Conservation (phyloP, 1,140 invertebrate genomes). For the Gonatopus flavifemur region DNA sequence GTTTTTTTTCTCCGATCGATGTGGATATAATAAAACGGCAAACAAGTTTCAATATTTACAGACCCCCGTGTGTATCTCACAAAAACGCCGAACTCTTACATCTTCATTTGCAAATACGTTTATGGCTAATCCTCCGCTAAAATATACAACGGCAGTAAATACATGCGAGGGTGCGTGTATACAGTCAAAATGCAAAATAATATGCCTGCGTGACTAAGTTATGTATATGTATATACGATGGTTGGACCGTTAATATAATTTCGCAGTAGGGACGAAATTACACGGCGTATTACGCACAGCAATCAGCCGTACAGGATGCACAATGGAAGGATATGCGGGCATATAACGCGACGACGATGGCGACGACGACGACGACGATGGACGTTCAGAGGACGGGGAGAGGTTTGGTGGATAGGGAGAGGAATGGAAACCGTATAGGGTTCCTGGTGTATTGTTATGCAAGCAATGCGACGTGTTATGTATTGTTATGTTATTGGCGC, state of each 20-base stretch:
- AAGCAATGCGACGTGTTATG: slow-evolving; percentile 50
- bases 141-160: no score
- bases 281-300: slow-evolving; percentile 39
- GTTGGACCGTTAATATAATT: slow-evolving; percentile 28
- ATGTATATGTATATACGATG: no score
- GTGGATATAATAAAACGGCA: no score
- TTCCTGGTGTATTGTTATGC: slow-evolving; percentile 40
- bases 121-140: no score
- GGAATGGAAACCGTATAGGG: not conserved
- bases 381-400: slow-evolving; percentile 12
- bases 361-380: not conserved
- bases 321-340: slow-evolving; percentile 45
- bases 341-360: slow-evolving; percentile 13
- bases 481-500: slow-evolving; percentile 53
- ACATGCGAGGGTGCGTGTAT: no score
- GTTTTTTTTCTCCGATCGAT: no score
- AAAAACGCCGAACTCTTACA: no score
- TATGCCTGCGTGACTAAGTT: no score
- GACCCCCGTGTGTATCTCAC: no score
- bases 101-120: no score
- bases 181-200: no score
- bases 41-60: no score
- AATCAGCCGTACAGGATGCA: slow-evolving; percentile 34
- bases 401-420: not conserved
- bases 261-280: slow-evolving; percentile 38